Evolutionary conservation across 2,888 invertebrate species (phyloP), one percentile per base, ranked within the genome.

Genomic region (Tetranychus truncatus): DNA sequence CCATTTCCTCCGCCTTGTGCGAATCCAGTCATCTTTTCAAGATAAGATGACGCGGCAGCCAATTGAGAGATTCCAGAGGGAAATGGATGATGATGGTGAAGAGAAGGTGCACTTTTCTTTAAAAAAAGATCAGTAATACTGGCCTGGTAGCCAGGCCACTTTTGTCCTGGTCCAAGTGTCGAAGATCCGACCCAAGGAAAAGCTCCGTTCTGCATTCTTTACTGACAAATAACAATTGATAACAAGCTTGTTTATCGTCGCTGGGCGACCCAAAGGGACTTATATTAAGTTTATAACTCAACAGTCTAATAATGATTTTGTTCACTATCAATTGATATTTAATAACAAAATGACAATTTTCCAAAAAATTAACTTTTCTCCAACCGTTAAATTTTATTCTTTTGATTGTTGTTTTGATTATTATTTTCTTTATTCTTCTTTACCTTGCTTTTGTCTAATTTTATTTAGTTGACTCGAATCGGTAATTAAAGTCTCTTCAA

Each of bases 121-220:
- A 79, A 76, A 74, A 79, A 79, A 18, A 79, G 77, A 74, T 79
- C 78, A 21, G 78, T 78, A 1, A 79, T 76, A 77, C 78, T 78
- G 74, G 78, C 78, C 75, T 79, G 79, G 67, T 79, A 79, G 73
- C 79, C 79, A 69, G 78, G 78, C 74, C 77, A 78, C 77, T 77
- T 78, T 74, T 78, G 78, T 24, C 24, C 45, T 15, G 69, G 34
- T 44, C 77, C 55, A 11, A 79, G 75, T 65, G 78, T 77, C 66
- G 78, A 76, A 24, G 79, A 76, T 34, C 78, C 76, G 76, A 79
- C 78, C 79, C 79, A 79, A 65, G 79, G 78, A 77, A 78, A 79
- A 73, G 78, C 76, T 74, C 78, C 78, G 78, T 78, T 79, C 78
- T 79, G 79, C 79, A 79, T 79, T 75, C 45, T 77, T 66, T n/a